These are phyloP conservation scores for Meta bourneti DNA, from an alignment of 2,888 invertebrate genomes.

Conservation along the genomic window DNA sequence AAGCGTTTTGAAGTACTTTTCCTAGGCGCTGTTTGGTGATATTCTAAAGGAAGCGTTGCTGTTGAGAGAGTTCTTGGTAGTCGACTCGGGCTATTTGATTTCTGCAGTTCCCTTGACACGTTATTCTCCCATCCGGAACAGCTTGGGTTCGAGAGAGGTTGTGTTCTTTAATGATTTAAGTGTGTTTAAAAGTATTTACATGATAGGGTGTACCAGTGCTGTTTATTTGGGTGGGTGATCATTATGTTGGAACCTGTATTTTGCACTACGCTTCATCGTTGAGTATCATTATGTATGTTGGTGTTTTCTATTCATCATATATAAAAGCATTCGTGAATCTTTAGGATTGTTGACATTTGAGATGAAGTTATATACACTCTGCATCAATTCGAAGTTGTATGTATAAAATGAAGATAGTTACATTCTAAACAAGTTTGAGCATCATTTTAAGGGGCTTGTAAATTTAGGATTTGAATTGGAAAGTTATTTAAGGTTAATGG, in stretches of 20 bases:
- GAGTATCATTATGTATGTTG: too few relatives aligned
- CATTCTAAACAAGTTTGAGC: too few relatives aligned
- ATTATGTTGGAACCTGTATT: not conserved
- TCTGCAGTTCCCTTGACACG: not conserved
- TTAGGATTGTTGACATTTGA: too few relatives aligned
- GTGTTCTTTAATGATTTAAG: not conserved
- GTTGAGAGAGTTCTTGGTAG: not conserved
- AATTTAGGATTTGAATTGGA: too few relatives aligned
- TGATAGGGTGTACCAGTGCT: not conserved
- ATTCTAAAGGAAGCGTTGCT: not conserved
- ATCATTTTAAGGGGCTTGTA: too few relatives aligned
- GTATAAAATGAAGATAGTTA: too few relatives aligned
- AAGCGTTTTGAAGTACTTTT: not conserved
- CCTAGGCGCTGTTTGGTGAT: not conserved
- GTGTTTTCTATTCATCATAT: too few relatives aligned
- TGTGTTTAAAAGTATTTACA: not conserved
- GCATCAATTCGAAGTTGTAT: too few relatives aligned
- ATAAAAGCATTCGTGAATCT: too few relatives aligned
- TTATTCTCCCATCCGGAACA: not conserved
- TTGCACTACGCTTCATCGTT: too few relatives aligned
- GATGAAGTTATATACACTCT: too few relatives aligned
- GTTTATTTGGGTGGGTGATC: not conserved
- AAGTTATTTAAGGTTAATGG: too few relatives aligned
- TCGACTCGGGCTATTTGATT: conserved; percentile 1
- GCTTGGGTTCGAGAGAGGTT: not conserved